Base-by-base conservation (phyloP, 1,140 invertebrate species). In the Euura lappo region DNA sequence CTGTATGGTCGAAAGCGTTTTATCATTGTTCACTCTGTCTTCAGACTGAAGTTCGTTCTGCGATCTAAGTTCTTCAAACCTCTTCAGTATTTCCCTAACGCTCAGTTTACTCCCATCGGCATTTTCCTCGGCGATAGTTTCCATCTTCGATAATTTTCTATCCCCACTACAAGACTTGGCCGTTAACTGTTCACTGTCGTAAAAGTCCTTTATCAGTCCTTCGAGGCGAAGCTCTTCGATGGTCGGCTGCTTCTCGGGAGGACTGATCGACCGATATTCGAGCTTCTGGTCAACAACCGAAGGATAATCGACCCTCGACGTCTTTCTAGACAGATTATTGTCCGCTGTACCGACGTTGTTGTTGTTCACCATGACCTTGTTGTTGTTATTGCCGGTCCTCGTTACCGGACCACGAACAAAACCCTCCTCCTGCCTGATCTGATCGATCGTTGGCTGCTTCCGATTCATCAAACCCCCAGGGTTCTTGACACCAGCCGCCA, bases 71-170 rank as follows among this genome's bases (percentile, higher is more conserved):
- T 94, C 94, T 80, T 95, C 94, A 83, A 95, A 94, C 68, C 93
- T 89, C 45, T 93, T 93, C 71, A 95, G 85, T 75, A 95, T 94
- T 78, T 94, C 93, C 76, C 93, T 92, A 45, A 95, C 94, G 72
- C 93, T 94, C 74, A 94, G 89, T 86, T 94, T 94, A 42, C 90
- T 92, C 0, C 80, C 83, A 81, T 94, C 93, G 6, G 87, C 88
- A 5, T 90, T 91, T 77, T 95, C 93, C 81, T 95, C 93, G n/a
- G 92, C 90, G 47, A 95, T 94, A 2, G 93, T 94, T 83, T 93
- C 93, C 93, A 95, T 94, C 78, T 85, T 85, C 1, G 84, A 81
- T 47, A 82, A 45, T 47, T 86, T 87, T n/a, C 83, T 75, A 11
- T 86, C 85, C 8, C 73, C 77, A 67, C 79, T 80, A 28, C 28